Evolutionary conservation across 2,113 vertebrate genomes (phyloP).

Genomic region (Sula dactylatra): DNA sequence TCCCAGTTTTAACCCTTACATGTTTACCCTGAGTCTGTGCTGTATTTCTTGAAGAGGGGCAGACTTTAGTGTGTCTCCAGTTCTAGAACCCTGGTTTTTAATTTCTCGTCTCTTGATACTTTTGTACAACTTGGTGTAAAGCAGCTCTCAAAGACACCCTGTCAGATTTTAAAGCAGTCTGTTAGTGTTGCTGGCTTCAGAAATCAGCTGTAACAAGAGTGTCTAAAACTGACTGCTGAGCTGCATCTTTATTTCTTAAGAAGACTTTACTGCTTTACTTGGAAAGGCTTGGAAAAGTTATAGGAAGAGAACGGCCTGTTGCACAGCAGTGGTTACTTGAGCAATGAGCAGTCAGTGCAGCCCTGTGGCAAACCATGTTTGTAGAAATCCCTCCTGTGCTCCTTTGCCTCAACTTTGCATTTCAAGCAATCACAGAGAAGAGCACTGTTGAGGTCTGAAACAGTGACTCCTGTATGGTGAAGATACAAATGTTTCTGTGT

Average conservation of each 20-base stretch:
- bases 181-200: neutral
- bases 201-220: neutral
- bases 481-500: neutral
- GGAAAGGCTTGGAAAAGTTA: neutral
- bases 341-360: fast-evolving
- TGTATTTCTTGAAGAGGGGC: neutral
- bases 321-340: neutral
- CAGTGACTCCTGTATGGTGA: neutral
- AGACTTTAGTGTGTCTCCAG: neutral
- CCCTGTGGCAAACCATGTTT: neutral
- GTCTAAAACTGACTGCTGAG: neutral
- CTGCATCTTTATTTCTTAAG: neutral
- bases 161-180: neutral
- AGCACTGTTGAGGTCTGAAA: neutral
- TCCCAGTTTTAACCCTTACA: constrained; percentile 1
- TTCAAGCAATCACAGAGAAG: neutral
- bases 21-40: neutral
- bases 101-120: neutral
- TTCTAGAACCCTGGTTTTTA: neutral
- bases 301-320: neutral
- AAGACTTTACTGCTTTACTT: neutral
- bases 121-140: neutral
- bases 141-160: fast-evolving
- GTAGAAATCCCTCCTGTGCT: neutral
- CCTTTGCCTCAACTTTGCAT: neutral